Evolutionary conservation across 2,113 vertebrate species (phyloP).

Genomic region (Hypomesus transpacificus): DNA sequence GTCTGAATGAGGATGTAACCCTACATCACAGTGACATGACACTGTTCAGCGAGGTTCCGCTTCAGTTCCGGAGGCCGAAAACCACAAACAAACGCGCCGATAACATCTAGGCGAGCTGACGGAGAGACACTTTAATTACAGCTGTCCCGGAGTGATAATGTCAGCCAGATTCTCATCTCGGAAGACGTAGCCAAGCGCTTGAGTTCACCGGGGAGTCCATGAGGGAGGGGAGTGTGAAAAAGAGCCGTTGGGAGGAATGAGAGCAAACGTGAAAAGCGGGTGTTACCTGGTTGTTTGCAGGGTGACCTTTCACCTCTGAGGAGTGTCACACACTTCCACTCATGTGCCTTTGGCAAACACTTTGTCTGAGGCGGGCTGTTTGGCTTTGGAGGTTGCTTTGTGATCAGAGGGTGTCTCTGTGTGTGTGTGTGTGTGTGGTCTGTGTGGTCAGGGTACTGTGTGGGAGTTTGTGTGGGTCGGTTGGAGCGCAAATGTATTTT

Average conservation of each 20-base stretch:
- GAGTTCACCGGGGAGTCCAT: neutral
- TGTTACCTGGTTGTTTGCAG: slow-evolving; percentile 31
- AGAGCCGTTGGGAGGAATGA: slow-evolving; percentile 38
- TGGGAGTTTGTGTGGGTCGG: slow-evolving; percentile 11
- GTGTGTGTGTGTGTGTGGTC: slow-evolving; percentile 18
- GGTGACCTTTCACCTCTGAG: slow-evolving; percentile 5
- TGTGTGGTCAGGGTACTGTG: slow-evolving; percentile 8
- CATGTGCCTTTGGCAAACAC: slow-evolving; percentile 49
- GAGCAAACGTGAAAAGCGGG: slow-evolving; percentile 59
- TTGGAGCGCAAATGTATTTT: neutral
- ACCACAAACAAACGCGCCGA: slow-evolving; percentile 1
- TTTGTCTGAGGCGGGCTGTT: slow-evolving; percentile 21
- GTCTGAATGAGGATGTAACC: too few relatives aligned
- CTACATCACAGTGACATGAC: neutral
- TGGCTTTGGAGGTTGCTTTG: slow-evolving; percentile 20
- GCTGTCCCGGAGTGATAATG: neutral
- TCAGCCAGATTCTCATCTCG: slow-evolving; percentile 8
- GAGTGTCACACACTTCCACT: slow-evolving; percentile 30
- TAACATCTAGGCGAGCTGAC: neutral
- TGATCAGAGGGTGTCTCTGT: slow-evolving; percentile 15
- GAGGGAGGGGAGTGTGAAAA: too few relatives aligned
- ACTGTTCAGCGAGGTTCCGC: neutral
- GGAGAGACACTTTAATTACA: neutral
- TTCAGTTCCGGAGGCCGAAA: slow-evolving; percentile 9
- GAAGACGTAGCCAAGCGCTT: slow-evolving; percentile 6